phyloP scores from a whole-genome alignment of 2,797 vertebrate genomes.

The Sebastes trivittatus region DNA sequence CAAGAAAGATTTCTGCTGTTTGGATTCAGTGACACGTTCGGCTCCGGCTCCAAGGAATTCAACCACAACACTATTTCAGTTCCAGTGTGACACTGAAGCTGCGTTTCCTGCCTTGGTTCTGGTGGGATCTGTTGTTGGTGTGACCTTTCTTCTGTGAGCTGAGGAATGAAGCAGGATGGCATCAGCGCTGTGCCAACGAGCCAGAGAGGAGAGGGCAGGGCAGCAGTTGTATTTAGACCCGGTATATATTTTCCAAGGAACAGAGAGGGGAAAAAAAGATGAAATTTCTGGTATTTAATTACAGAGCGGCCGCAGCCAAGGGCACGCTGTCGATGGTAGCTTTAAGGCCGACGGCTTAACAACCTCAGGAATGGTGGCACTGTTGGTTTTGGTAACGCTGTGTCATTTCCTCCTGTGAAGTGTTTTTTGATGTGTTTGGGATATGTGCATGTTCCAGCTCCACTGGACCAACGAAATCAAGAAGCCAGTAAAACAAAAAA shows the following conservation, averaged over 20 bases:
- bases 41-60: slow-evolving; percentile 5
- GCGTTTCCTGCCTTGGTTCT: slow-evolving; percentile 4
- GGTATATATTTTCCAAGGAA: slow-evolving; percentile 57
- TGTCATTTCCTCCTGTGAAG: slow-evolving; percentile 58
- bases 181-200: slow-evolving; percentile 33
- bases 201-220: slow-evolving; percentile 48
- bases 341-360: slow-evolving; percentile 63
- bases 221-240: slow-evolving; percentile 64
- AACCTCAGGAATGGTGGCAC: slow-evolving; percentile 60
- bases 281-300: slow-evolving; percentile 68
- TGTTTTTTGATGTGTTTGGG: slow-evolving; percentile 43
- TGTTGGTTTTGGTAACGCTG: slow-evolving; percentile 57
- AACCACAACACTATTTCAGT: slow-evolving; percentile 22
- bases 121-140: slow-evolving; percentile 13
- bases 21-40: slow-evolving; percentile 10
- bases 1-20: not conserved
- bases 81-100: slow-evolving; percentile 11
- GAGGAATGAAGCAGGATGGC: slow-evolving; percentile 39
- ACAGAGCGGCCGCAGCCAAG: slow-evolving; percentile 55
- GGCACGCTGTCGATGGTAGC: slow-evolving; percentile 56
- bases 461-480: slow-evolving; percentile 13
- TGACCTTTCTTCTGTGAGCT: slow-evolving; percentile 39
- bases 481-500: not conserved
- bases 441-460: slow-evolving; percentile 19
- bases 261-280: slow-evolving; percentile 26